Percentiles rank a stretch among this genome's conserved stretches.
These are phyloP conservation scores for Coreius guichenoti DNA, from an alignment of 2,797 vertebrate species.

Conservation along the genomic window DNA sequence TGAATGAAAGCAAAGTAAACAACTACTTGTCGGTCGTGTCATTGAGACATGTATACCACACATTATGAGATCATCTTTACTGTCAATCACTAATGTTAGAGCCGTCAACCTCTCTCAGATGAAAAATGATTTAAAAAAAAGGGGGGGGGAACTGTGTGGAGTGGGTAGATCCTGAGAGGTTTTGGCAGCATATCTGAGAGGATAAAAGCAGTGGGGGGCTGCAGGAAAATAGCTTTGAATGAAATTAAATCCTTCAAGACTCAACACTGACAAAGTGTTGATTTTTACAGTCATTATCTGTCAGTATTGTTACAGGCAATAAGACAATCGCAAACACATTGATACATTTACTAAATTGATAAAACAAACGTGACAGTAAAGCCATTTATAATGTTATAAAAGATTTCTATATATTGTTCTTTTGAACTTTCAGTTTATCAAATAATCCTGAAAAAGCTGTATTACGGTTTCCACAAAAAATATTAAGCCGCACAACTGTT, in stretches of 20 bases:
- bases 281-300: too few relatives aligned
- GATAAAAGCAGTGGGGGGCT: background rate
- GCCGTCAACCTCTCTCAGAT: background rate
- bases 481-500: too few relatives aligned
- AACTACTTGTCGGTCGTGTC: background rate
- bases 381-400: too few relatives aligned
- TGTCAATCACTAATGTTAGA: background rate
- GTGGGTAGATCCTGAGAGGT: background rate
- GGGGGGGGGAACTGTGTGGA: background rate
- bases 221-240: background rate
- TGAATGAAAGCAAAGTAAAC: constrained; percentile 6
- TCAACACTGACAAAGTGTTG: background rate
- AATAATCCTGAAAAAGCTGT: too few relatives aligned
- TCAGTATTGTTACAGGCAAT: background rate
- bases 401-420: too few relatives aligned
- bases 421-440: too few relatives aligned
- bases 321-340: background rate
- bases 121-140: background rate
- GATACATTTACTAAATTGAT: too few relatives aligned
- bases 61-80: background rate
- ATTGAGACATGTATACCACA: background rate
- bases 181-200: background rate
- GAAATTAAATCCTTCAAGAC: background rate
- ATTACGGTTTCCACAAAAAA: too few relatives aligned
- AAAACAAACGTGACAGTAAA: too few relatives aligned